These are phyloP conservation scores for Myxocyprinus asiaticus DNA, from an alignment of 2,113 vertebrate genomes.

Conservation along the genomic window DNA sequence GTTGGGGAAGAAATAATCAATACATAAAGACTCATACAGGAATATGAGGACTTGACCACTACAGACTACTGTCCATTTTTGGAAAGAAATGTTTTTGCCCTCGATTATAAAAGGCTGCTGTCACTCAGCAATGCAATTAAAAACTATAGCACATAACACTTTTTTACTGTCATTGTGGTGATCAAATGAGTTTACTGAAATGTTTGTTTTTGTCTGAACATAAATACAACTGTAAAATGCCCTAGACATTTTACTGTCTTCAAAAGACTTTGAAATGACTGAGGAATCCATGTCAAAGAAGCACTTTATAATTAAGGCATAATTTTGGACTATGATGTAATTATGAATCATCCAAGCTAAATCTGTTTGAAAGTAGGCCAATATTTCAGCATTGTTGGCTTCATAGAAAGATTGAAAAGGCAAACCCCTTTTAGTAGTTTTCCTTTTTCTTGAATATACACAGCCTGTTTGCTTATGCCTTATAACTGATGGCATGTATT, in stretches of 20 bases:
- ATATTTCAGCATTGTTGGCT: background rate
- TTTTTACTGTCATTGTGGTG: background rate
- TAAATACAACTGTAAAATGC: background rate
- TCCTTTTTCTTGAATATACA: too few species aligned
- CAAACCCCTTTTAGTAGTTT: too few species aligned
- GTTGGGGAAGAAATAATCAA: background rate
- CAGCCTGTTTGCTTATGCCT: background rate
- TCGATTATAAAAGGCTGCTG: too few species aligned
- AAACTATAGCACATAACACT: too few species aligned
- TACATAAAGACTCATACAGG: background rate
- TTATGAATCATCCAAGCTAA: background rate
- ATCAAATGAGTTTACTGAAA: background rate
- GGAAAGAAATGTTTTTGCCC: too few species aligned
- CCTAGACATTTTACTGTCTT: too few species aligned
- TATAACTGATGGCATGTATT: background rate
- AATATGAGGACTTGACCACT: background rate
- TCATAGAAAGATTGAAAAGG: background rate
- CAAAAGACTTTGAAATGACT: constrained; percentile 2
- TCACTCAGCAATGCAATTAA: too few species aligned
- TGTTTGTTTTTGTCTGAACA: background rate
- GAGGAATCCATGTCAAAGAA: constrained; percentile 53
- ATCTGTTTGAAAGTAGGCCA: background rate
- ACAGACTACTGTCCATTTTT: background rate
- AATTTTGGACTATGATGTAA: background rate
- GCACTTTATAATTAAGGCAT: constrained; percentile 40